phyloP scores from a whole-genome alignment of 1,140 invertebrate species.

The Matsumurasca onukii region DNA sequence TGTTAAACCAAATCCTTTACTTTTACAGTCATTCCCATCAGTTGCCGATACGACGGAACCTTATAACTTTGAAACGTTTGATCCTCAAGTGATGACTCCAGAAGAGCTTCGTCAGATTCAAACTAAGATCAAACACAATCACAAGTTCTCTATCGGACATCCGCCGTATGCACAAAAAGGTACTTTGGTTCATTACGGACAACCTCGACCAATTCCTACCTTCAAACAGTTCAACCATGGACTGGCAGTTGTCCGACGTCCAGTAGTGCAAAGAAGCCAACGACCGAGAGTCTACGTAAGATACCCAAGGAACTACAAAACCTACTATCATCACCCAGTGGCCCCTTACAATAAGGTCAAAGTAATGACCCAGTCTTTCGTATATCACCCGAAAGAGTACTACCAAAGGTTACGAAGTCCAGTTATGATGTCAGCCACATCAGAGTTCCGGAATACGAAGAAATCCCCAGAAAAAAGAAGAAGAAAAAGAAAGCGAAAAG shows the following conservation, averaged over 20 bases:
- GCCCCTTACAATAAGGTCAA: not conserved
- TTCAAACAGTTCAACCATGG: not conserved
- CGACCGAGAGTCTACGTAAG: not conserved
- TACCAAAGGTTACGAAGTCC: not conserved
- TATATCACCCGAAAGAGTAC: not conserved
- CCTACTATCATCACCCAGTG: not conserved
- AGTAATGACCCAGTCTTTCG: constrained; percentile 16
- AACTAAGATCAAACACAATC: not conserved
- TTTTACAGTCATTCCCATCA: too few relatives aligned
- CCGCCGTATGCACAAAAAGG: not conserved
- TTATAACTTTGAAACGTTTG: too few relatives aligned
- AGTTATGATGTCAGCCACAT: not conserved
- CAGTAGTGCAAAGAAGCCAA: not conserved
- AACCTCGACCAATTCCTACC: not conserved
- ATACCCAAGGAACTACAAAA: constrained; percentile 13
- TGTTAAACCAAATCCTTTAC: not conserved
- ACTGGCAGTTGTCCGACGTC: not conserved
- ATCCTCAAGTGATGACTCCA: too few relatives aligned
- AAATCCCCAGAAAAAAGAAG: not conserved
- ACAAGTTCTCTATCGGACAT: not conserved
- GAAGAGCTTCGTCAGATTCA: not conserved
- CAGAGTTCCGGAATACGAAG: not conserved
- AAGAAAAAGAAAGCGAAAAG: constrained; percentile 20
- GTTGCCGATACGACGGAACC: too few relatives aligned
- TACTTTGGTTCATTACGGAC: not conserved